These are phyloP conservation scores for Elmis aenea DNA, from an alignment of 2,888 invertebrate genomes.

Conservation along the genomic window DNA sequence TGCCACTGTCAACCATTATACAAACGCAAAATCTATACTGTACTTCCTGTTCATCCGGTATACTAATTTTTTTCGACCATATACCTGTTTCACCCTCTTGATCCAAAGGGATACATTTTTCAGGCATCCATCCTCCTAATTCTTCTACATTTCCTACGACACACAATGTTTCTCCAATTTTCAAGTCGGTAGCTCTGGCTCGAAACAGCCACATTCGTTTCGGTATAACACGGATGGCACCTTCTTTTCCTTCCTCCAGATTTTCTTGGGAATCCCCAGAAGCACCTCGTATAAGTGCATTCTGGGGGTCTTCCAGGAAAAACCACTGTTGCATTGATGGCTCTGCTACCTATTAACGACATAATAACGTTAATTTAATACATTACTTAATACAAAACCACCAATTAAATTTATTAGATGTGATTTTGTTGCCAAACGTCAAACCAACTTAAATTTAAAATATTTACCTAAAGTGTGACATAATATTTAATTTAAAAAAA, in stretches of 20 bases:
- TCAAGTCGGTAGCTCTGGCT: constrained; percentile 51
- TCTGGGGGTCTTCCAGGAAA: constrained; percentile 54
- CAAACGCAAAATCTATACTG: constrained; percentile 75
- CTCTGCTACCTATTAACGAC: not conserved
- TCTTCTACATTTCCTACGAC: constrained; percentile 63
- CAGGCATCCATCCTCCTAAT: constrained; percentile 68
- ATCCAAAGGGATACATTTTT: constrained; percentile 53
- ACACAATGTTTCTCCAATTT: constrained; percentile 61
- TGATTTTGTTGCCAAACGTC: too few species aligned
- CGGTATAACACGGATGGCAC: constrained; percentile 14
- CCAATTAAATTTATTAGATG: too few species aligned
- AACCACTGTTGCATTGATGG: constrained; percentile 61
- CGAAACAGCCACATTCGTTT: constrained; percentile 51
- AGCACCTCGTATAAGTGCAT: constrained; percentile 27
- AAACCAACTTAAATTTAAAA: too few species aligned
- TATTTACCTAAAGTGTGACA: too few species aligned
- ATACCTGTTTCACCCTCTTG: constrained; percentile 50
- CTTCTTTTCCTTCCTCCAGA: constrained; percentile 3
- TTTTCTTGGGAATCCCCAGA: not conserved
- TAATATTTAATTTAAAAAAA: too few species aligned
- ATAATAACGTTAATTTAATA: not conserved
- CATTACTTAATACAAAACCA: not conserved
- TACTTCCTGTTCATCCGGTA: constrained; percentile 64
- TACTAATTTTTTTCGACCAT: constrained; percentile 60
- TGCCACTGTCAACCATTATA: constrained; percentile 57